Percentiles rank a stretch among this genome's conserved stretches.
These are phyloP conservation scores for Drosophila nebulosa DNA, from an alignment of 1,140 invertebrate species.

Conservation along the genomic window DNA sequence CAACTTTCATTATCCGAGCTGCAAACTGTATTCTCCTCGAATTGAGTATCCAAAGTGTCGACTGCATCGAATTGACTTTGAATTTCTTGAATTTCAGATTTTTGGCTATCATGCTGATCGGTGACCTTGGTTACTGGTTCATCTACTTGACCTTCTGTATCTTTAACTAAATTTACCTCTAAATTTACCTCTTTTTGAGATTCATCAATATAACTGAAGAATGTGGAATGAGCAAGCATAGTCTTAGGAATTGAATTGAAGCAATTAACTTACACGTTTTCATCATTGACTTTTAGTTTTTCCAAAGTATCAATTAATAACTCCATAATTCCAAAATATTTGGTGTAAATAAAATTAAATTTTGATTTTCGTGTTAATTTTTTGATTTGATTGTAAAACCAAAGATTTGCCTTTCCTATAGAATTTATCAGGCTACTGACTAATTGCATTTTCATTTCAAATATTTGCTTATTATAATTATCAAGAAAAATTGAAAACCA, in stretches of 20 bases:
- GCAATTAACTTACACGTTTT: background rate
- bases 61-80: background rate
- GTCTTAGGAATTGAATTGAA: too few species aligned
- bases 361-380: background rate
- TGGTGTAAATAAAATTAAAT: background rate
- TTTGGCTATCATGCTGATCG: background rate
- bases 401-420: too few species aligned
- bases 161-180: background rate
- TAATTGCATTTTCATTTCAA: too few species aligned
- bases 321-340: background rate
- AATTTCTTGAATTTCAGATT: background rate
- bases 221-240: too few species aligned
- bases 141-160: background rate
- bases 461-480: too few species aligned
- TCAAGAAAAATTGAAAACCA: too few species aligned
- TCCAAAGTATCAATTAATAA: background rate
- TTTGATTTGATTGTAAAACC: constrained; percentile 20
- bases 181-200: background rate
- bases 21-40: background rate
- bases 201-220: background rate
- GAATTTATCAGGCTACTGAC: too few species aligned
- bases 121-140: background rate
- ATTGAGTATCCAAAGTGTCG: background rate
- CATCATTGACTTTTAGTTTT: background rate
- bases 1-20: background rate